phyloP scores from a whole-genome alignment of 2,797 vertebrate genomes.

The Gallinago solitaria region DNA sequence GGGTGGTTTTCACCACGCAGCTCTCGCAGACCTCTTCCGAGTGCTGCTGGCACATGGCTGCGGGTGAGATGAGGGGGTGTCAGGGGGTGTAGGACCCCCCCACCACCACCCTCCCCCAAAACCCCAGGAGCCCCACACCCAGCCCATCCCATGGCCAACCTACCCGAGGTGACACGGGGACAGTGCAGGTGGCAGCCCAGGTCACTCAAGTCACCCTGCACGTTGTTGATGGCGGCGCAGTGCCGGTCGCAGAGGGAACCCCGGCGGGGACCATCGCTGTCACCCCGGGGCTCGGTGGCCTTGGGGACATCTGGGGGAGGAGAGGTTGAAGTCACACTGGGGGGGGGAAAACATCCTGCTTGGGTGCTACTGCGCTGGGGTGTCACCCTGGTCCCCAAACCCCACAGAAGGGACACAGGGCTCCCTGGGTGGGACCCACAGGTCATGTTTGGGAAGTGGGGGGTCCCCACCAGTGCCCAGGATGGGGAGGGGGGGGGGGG shows the following conservation, averaged over 20 bases:
- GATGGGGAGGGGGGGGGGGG: no score
- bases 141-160: rapidly evolving
- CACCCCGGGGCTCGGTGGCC: slow-evolving; percentile 41
- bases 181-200: slow-evolving; percentile 62
- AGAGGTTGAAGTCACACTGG: rapidly evolving
- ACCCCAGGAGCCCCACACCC: rapidly evolving
- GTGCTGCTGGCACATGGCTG: slow-evolving; percentile 25
- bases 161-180: slow-evolving; percentile 70
- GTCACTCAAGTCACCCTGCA: slow-evolving; percentile 49
- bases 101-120: no score
- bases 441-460: background rate
- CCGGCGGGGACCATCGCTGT: slow-evolving; percentile 5
- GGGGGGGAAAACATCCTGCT: rapidly evolving
- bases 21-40: slow-evolving; percentile 79
- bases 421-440: background rate
- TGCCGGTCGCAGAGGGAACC: slow-evolving; percentile 67
- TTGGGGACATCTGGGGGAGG: slow-evolving; percentile 69
- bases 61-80: rapidly evolving
- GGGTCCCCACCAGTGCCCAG: background rate
- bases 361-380: rapidly evolving
- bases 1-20: slow-evolving; percentile 76
- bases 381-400: rapidly evolving
- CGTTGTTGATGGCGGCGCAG: slow-evolving; percentile 49
- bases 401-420: rapidly evolving
- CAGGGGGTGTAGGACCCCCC: rapidly evolving